Percentiles rank a stretch among this genome's conserved stretches.
Evolutionary conservation across 2,113 vertebrate species (phyloP).

Genomic region (Tragelaphus strepsiceros): DNA sequence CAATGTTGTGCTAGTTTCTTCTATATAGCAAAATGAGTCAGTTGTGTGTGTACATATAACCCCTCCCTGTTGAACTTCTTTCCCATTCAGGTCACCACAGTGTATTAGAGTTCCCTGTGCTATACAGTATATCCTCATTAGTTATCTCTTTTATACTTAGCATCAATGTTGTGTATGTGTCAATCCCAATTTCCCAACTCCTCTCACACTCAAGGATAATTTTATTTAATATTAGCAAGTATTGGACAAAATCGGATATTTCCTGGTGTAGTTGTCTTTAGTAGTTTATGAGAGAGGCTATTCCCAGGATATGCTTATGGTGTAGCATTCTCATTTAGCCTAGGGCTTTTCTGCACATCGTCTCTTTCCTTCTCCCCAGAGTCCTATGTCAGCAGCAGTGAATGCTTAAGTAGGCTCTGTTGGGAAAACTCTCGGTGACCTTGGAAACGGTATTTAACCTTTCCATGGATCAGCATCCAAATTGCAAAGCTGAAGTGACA

Average conservation of each 20-base stretch:
- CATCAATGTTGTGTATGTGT: not conserved
- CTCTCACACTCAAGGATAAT: not conserved
- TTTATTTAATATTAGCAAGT: not conserved
- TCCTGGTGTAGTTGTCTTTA: not conserved
- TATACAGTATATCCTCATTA: not conserved
- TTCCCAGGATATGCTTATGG: not conserved
- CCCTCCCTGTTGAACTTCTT: not conserved
- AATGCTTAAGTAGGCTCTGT: conserved; percentile 35
- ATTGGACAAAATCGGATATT: not conserved
- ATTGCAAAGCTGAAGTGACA: conserved; percentile 33
- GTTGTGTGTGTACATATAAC: not conserved
- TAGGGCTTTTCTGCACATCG: not conserved
- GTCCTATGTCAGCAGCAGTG: not conserved
- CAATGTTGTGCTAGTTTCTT: not conserved
- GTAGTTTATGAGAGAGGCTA: not conserved
- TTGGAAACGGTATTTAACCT: conserved; percentile 47
- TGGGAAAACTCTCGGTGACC: conserved; percentile 36
- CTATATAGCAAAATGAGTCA: not conserved
- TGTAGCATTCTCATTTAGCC: not conserved
- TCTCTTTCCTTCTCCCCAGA: not conserved
- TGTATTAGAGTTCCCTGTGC: not conserved
- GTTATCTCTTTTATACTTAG: not conserved
- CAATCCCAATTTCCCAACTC: not conserved
- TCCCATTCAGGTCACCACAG: not conserved
- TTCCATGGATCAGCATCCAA: conserved; percentile 35